These are phyloP conservation scores for Leptinotarsa texana DNA, from an alignment of 1,140 invertebrate species.

Conservation along the genomic window DNA sequence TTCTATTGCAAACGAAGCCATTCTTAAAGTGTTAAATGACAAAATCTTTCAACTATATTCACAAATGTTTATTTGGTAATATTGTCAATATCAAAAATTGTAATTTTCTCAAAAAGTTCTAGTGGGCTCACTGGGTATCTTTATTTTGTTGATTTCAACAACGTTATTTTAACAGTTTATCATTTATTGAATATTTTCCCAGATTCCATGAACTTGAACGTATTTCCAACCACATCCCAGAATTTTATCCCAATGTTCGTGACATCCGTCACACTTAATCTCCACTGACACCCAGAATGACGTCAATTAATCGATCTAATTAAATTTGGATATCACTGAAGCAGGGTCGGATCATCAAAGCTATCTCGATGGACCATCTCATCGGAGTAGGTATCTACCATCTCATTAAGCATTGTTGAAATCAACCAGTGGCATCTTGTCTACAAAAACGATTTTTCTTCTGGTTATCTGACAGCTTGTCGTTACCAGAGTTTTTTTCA, in stretches of 20 bases:
- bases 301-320: conserved; percentile 1
- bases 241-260: neutral
- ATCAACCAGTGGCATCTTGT: conserved; percentile 5
- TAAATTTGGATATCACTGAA: neutral
- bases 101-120: too few species aligned
- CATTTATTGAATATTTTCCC: too few species aligned
- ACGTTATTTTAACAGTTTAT: too few species aligned
- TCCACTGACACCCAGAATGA: neutral
- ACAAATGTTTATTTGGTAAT: too few species aligned
- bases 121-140: too few species aligned
- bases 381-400: neutral
- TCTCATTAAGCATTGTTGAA: neutral
- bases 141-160: too few species aligned
- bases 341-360: neutral
- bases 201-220: too few species aligned
- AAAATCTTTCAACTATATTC: too few species aligned
- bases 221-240: neutral
- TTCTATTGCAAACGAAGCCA: too few species aligned
- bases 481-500: neutral
- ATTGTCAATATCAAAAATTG: too few species aligned
- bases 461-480: neutral
- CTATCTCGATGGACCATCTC: conserved; percentile 5
- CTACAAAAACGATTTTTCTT: neutral
- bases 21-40: too few species aligned
- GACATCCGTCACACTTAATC: neutral